Conservation (phyloP, 2,888 invertebrate genomes). For the Tenthredo mesomela region DNA sequence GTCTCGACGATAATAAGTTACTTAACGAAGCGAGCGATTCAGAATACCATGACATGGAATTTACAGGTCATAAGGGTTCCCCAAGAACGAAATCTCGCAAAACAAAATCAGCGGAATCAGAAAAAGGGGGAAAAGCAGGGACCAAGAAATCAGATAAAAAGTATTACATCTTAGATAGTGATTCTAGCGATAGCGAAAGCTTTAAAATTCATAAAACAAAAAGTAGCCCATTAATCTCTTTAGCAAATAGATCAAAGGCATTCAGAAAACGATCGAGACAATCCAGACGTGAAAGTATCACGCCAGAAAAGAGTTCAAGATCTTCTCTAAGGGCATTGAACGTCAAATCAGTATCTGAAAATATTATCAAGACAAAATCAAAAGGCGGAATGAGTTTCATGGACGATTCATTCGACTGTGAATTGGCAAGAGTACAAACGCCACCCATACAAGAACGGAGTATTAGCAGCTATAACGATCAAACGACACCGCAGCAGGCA, state of each 20-base stretch:
- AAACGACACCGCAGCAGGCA: constrained; percentile 49
- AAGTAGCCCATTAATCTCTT: not conserved
- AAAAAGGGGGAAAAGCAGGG: not conserved
- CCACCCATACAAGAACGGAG: constrained; percentile 1
- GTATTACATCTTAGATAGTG: constrained; percentile 17
- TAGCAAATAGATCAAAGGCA: constrained; percentile 9
- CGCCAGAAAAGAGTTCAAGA: constrained; percentile 28
- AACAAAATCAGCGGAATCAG: not conserved
- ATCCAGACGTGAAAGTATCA: not conserved
- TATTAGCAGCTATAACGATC: constrained; percentile 11
- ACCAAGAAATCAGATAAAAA: not conserved
- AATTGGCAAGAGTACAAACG: constrained; percentile 7
- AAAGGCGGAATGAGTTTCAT: not conserved
- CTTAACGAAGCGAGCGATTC: not conserved
- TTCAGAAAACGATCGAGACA: constrained; percentile 5
- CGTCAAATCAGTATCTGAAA: constrained; percentile 64
- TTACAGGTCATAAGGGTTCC: not conserved
- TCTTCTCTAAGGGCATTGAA: constrained; percentile 56
- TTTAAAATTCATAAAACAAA: not conserved
- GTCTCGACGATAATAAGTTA: not conserved
- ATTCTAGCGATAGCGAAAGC: not conserved
- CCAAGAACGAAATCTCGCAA: not conserved
- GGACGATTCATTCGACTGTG: not conserved
- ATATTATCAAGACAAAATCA: constrained; percentile 47
- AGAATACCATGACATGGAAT: not conserved